Evolutionary conservation across 2,888 invertebrate genomes (phyloP), one percentile per base, ranked within the genome.

Genomic region (Coenonympha arcania): DNA sequence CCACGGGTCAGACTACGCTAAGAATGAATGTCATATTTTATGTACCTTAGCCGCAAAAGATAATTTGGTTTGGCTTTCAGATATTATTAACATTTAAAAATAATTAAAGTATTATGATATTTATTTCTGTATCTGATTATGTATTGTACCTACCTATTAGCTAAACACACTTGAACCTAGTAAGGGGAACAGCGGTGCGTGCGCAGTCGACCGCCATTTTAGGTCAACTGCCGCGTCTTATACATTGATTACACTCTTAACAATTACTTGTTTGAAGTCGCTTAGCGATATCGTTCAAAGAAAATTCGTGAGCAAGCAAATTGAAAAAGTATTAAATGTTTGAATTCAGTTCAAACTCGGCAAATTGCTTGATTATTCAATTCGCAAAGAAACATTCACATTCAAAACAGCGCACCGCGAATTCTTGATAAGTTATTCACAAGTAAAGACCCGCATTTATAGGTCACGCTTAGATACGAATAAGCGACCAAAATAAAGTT

Each of bases 341-440:
- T 19, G 16, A 42, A 26, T 28, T 36, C 18, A 47, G 41, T 22
- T 39, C 15, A 31, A 54, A 56, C 54, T 48, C 30, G 30, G 39
- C 34, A 42, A 36, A 50, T 57, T 57, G 50, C 52, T 59, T 56
- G 58, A 54, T 56, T 61, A 61, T 59, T 59, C 59, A 58, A 59
- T 55, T 58, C 46, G 34, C 50, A 50, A 43, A 51, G 54, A 53
- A 56, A 49, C 52, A 52, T 55, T 55, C 45, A 49, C 54, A 55
- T 63, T 58, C 67, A 65, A 64, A 65, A 62, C 46, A 50, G 50
- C n/a, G 40, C 33, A 40, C 28, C 19, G n/a, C 19, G 44, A 54
- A 36, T 54, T 51, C 40, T 54, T 48, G 36, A 37, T 45, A 44
- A 52, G 26, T 52, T 48, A 31, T 37, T 37, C 39, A 28, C 24